These are phyloP conservation scores for Daktulosphaira vitifoliae DNA, from an alignment of 1,140 invertebrate genomes.

Conservation along the genomic window DNA sequence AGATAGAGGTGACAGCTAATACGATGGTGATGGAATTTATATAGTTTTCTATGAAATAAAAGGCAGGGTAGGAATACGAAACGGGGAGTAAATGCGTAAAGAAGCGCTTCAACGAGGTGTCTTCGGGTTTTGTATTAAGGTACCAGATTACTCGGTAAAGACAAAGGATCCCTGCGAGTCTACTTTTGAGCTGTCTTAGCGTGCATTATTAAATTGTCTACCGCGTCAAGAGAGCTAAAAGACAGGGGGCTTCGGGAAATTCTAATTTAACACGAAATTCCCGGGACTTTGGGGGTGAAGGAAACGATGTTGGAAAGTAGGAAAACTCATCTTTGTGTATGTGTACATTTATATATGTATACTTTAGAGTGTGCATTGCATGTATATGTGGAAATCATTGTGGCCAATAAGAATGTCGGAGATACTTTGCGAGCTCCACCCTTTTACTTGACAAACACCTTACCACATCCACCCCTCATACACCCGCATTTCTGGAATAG, in stretches of 20 bases:
- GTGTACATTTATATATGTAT: background rate
- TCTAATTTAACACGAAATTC: constrained; percentile 32
- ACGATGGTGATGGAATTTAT: no score
- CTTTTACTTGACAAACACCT: constrained; percentile 22
- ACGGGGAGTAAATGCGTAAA: background rate
- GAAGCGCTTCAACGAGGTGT: background rate
- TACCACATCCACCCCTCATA: constrained; percentile 8
- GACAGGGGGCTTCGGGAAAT: constrained; percentile 27
- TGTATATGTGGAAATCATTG: constrained; percentile 11
- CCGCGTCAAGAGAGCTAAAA: constrained; percentile 33
- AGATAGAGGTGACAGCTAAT: no score
- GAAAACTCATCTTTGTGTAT: constrained; percentile 14
- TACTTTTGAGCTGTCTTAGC: constrained; percentile 31
- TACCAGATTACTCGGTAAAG: constrained; percentile 30
- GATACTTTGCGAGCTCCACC: constrained; percentile 32
- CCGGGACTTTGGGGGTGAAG: background rate
- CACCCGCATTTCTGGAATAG: background rate
- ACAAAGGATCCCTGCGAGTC: constrained; percentile 32
- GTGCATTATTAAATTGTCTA: constrained; percentile 32
- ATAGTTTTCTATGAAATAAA: no score
- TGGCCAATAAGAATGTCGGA: constrained; percentile 31
- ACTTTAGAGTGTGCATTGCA: background rate
- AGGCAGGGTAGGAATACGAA: no score
- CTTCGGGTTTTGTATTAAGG: constrained; percentile 33
- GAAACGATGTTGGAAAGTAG: background rate